Evolutionary conservation across 2,797 vertebrate species (phyloP).

Genomic region (Anguilla marmorata): DNA sequence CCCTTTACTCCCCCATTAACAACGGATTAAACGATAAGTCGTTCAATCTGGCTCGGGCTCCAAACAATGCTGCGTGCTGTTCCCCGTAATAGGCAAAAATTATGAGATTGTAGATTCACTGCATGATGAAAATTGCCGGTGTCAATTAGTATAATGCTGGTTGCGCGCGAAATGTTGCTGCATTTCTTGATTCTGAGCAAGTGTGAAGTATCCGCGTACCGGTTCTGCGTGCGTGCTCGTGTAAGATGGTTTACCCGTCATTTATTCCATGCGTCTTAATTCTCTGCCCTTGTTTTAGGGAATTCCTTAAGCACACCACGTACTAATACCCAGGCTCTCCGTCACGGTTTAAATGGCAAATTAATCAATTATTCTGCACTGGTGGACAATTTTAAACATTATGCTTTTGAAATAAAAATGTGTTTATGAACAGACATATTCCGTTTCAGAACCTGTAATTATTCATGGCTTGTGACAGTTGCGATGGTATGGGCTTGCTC

Average conservation of each 20-base stretch:
- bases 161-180: neutral
- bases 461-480: neutral
- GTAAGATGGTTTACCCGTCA: neutral
- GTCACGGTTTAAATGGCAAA: neutral
- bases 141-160: neutral
- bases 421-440: neutral
- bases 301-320: neutral
- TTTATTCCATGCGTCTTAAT: neutral
- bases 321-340: no score
- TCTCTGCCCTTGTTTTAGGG: neutral
- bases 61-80: slow-evolving; percentile 37
- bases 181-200: neutral
- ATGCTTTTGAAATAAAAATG: neutral
- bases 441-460: neutral
- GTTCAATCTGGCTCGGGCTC: neutral
- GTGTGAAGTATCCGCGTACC: neutral
- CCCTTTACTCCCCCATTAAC: slow-evolving; percentile 20
- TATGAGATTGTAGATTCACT: slow-evolving; percentile 39
- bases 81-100: slow-evolving; percentile 45
- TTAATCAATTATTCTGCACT: neutral
- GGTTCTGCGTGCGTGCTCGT: neutral
- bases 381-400: neutral
- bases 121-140: neutral
- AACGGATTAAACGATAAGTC: slow-evolving; percentile 26
- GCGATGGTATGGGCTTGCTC: neutral